Evolutionary conservation across 2,888 invertebrate genomes (phyloP).

Genomic region (Ophion ventricosus): DNA sequence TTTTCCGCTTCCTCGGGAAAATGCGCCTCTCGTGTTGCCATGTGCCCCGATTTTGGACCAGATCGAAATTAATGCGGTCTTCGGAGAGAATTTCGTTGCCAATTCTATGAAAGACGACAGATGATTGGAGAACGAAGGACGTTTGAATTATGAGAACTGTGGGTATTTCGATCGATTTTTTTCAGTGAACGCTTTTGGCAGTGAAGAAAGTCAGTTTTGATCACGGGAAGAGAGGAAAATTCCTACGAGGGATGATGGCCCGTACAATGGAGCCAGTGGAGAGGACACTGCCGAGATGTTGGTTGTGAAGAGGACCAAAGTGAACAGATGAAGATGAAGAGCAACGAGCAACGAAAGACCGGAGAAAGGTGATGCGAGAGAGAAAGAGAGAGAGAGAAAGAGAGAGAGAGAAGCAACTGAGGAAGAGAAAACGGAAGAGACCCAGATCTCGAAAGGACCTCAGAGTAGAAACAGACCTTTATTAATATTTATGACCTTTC

Average conservation of each 20-base stretch:
- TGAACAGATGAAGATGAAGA: no score
- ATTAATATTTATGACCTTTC: constrained; percentile 78
- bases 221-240: no score
- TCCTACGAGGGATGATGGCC: no score
- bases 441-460: constrained; percentile 70
- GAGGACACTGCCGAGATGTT: no score
- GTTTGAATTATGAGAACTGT: background rate
- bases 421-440: constrained; percentile 19
- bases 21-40: no score
- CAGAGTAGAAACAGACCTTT: constrained; percentile 76
- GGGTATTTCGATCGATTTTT: background rate
- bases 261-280: no score
- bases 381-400: constrained; percentile 20
- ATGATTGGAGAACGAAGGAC: background rate
- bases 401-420: constrained; percentile 6
- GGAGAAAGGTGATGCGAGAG: background rate
- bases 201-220: no score
- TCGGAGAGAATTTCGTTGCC: background rate
- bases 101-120: background rate
- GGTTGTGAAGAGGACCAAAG: no score
- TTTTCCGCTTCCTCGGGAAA: no score
- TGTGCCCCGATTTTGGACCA: no score
- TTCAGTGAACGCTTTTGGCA: background rate
- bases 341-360: no score
- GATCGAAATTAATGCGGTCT: no score